A percentile compares a stretch with the other conserved stretches of the same genome.
Conservation (phyloP, 2,888 invertebrate genomes). For the Xestia c-nigrum region DNA sequence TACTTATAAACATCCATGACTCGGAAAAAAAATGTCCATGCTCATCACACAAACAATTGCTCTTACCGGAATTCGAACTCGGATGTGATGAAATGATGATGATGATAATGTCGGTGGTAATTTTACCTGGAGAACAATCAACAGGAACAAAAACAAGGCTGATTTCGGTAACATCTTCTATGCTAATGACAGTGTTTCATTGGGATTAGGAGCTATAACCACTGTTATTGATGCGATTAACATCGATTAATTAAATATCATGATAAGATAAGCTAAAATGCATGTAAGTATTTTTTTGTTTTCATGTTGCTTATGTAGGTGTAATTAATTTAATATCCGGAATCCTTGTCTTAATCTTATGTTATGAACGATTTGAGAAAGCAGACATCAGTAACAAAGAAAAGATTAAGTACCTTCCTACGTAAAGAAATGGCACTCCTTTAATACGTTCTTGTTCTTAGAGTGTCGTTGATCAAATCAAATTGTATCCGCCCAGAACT, state of each 20-base stretch:
- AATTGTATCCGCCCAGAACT: too few relatives aligned
- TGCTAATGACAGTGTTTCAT: not conserved
- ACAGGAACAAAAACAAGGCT: not conserved
- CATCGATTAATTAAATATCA: not conserved
- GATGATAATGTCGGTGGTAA: not conserved
- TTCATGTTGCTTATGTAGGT: not conserved
- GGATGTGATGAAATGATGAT: too few relatives aligned
- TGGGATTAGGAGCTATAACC: not conserved
- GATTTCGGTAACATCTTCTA: conserved; percentile 3
- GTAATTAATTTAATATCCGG: not conserved
- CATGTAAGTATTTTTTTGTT: not conserved
- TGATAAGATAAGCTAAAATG: not conserved
- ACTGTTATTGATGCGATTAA: not conserved
- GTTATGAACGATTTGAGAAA: not conserved
- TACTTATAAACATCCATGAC: too few relatives aligned
- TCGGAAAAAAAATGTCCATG: too few relatives aligned
- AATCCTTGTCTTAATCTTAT: not conserved
- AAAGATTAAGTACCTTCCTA: too few relatives aligned
- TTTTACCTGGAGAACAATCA: conserved; percentile 9
- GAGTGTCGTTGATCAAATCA: too few relatives aligned
- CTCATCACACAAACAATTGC: too few relatives aligned
- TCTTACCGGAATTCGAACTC: too few relatives aligned
- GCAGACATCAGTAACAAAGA: not conserved
- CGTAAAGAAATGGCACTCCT: too few relatives aligned
- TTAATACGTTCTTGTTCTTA: too few relatives aligned